These are phyloP conservation scores for Tricholauxania praeusta DNA, from an alignment of 2,888 invertebrate species.

Conservation along the genomic window DNA sequence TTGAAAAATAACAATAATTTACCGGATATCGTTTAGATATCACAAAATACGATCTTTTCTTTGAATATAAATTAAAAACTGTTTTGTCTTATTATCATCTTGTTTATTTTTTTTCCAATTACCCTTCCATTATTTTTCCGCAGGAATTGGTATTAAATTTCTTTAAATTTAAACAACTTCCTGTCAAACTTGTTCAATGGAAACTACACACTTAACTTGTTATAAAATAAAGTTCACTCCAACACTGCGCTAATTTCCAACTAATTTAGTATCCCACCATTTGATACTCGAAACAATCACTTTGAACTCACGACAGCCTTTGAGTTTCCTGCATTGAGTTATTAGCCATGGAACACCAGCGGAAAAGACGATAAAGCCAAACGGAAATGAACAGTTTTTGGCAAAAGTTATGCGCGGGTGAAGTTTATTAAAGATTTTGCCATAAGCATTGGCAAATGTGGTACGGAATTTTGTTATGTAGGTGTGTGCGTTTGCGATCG, in stretches of 20 bases:
- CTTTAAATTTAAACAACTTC: too few relatives aligned
- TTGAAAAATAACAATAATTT: too few relatives aligned
- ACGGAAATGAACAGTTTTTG: slow-evolving; percentile 61
- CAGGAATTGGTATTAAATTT: too few relatives aligned
- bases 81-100: too few relatives aligned
- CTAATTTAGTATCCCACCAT: not conserved
- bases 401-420: slow-evolving; percentile 45
- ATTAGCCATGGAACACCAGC: slow-evolving; percentile 44
- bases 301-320: not conserved
- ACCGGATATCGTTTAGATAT: too few relatives aligned
- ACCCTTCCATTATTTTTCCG: too few relatives aligned
- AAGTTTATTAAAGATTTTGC: slow-evolving; percentile 9
- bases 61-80: too few relatives aligned
- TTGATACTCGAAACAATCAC: not conserved
- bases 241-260: not conserved
- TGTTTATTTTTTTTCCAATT: too few relatives aligned
- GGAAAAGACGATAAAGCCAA: slow-evolving; percentile 60
- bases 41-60: too few relatives aligned
- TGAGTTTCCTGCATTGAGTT: slow-evolving; percentile 46
- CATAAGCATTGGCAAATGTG: not conserved
- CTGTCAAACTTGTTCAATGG: too few relatives aligned
- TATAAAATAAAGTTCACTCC: not conserved
- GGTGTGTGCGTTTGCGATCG: not conserved
- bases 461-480: not conserved
- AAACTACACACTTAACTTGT: not conserved